Evolutionary conservation across 1,140 invertebrate species (phyloP), one percentile per base, ranked within the genome.

Genomic region (Metopolophium dirhodum): DNA sequence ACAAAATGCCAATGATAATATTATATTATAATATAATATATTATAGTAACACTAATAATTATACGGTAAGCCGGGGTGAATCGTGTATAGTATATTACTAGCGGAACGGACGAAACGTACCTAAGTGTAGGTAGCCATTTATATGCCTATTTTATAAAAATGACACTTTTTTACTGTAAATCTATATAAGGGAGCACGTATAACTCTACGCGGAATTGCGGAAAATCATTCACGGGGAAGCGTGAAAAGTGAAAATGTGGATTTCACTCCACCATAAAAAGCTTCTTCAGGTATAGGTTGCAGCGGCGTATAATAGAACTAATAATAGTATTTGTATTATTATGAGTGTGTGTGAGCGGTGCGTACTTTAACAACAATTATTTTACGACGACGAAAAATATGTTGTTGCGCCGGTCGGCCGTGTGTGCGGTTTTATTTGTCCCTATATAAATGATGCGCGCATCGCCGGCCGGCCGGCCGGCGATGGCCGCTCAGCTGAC

Each of bases 401-500:
- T n/a, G 45, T 49, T 49, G 87, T 88, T 88, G 47, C 47, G 47
- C 87, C 87, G 47, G 7, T 22, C 88, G n/a, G 7, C 30, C 45
- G 86, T 54, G 47, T 51, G 14, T n/a, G 30, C n/a, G 90, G 22
- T 22, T n/a, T n/a, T 20, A 77, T 77, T 77, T 30, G n/a, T 77
- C 14, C 3, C 61, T 35, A 23, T 54, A 35, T n/a, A n/a, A 77
- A 77, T 77, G 61, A 77, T 77, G 68, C 3, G 68, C 77, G 35
- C 11, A 83, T 92, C 20, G 49, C 90, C 89, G 89, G 77, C 41
- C 41, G 41, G 41, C 77, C 91, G 91, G 54, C 89, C 57, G 49
- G 49, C 77, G 45, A 77, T 47, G 7, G 61, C n/a, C 20, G 91
- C 91, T 51, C 91, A 93, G 91, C 91, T 93, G 91, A 93, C 91